A percentile compares a stretch with the other conserved stretches of the same genome.
Evolutionary conservation across 2,888 invertebrate species (phyloP).

Genomic region (Eulithis prunata): DNA sequence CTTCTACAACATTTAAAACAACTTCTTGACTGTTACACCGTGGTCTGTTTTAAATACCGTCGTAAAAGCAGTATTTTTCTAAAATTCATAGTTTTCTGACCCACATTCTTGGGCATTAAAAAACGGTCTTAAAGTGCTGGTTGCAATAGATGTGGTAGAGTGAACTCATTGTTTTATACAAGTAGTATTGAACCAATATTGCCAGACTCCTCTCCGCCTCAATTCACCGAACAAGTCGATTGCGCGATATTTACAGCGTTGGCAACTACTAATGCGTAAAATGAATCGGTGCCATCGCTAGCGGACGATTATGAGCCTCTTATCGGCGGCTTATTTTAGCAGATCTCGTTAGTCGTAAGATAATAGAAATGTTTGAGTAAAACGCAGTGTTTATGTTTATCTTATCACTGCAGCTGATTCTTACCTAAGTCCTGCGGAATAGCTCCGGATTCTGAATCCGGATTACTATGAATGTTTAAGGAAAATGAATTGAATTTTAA

Average conservation of each 20-base stretch:
- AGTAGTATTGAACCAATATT: neutral
- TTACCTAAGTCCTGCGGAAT: too few relatives aligned
- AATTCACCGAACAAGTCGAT: slow-evolving; percentile 41
- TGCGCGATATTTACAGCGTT: slow-evolving; percentile 48
- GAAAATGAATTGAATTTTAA: too few relatives aligned
- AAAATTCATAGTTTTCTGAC: too few relatives aligned
- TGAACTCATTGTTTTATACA: neutral
- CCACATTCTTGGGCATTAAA: too few relatives aligned
- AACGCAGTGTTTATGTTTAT: slow-evolving; percentile 48
- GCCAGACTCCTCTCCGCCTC: slow-evolving; percentile 41
- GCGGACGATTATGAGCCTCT: slow-evolving; percentile 46
- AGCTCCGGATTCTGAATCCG: too few relatives aligned
- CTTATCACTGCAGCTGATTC: too few relatives aligned
- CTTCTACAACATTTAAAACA: too few relatives aligned
- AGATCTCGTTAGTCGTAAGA: slow-evolving; percentile 50
- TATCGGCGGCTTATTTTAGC: slow-evolving; percentile 45
- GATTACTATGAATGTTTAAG: too few relatives aligned
- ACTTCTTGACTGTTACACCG: too few relatives aligned
- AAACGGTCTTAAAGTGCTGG: too few relatives aligned
- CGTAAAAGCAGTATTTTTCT: too few relatives aligned
- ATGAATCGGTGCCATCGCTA: slow-evolving; percentile 46
- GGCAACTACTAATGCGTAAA: slow-evolving; percentile 51
- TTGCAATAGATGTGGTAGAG: neutral
- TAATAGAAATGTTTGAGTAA: slow-evolving; percentile 60
- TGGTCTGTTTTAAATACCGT: too few relatives aligned